Evolutionary conservation across 2,888 invertebrate genomes (phyloP), one percentile per base, ranked within the genome.

Genomic region (Harpagoxenus sublaevis): DNA sequence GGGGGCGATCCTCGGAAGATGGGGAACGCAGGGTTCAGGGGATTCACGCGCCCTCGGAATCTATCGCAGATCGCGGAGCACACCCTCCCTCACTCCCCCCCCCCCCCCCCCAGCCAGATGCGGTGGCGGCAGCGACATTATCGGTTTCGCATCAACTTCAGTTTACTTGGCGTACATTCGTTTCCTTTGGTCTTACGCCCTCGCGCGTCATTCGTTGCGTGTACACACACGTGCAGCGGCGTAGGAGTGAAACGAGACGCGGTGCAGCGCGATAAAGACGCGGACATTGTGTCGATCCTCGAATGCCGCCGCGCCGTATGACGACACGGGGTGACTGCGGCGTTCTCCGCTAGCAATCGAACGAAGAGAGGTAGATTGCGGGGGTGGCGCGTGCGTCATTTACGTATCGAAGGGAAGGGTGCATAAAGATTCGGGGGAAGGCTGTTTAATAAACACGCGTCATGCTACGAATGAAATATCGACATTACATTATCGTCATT

Each of bases 111-210:
- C 23, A 85, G 74, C 81, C 83, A 83, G 79, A 79, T 71, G 77
- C 68, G 92, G 66, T 74, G 84, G 4, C 86, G 92, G 89, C 86
- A 92, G 89, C 87, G 92, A 93, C 94, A 94, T 94, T 94, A 94
- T 94, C 93, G 94, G 94, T 94, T 94, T 94, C 93, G 91, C 94
- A 94, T 94, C 94, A 94, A 93, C 87, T 89, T 90, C 86, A 88
- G 90, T 93, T 94, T 91, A 91, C 92, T 91, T 89, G 79, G 87
- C 90, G 85, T 86, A 85, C 86, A 71, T 73, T 84, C 35, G 35
- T 75, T 35, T 35, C 70, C 74, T 71, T 83, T 74, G 48, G 75
- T 73, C 57, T 79, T 77, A 51, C 23, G 53, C 31, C 48, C 73
- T 51, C 74, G 45, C 68, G n/a, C 63, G n/a, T 35, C 48, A 65